phyloP scores from a whole-genome alignment of 2,113 vertebrate genomes.

The Xiphophorus maculatus region DNA sequence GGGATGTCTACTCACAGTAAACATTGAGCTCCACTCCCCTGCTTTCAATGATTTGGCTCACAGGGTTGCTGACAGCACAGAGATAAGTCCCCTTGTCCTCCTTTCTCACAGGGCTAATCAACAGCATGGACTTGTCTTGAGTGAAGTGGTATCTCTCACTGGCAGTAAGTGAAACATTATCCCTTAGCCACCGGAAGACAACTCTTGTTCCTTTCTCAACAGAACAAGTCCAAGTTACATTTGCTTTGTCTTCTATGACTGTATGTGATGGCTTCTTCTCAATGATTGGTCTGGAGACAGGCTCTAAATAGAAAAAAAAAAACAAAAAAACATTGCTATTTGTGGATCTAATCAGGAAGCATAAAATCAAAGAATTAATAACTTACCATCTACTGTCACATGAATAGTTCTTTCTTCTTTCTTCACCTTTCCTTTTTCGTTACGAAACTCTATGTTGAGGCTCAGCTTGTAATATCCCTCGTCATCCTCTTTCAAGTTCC shows the following conservation, averaged over 20 bases:
- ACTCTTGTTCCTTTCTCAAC: constrained; percentile 77
- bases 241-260: constrained; percentile 78
- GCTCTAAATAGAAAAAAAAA: constrained; percentile 53
- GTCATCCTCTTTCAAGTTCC: constrained; percentile 49
- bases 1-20: constrained; percentile 76
- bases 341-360: neutral
- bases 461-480: constrained; percentile 77
- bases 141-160: constrained; percentile 69
- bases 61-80: constrained; percentile 74
- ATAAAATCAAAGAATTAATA: neutral
- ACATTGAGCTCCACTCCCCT: constrained; percentile 66
- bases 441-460: constrained; percentile 70
- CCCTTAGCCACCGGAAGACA: constrained; percentile 74
- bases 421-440: constrained; percentile 35
- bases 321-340: neutral
- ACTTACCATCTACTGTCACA: constrained; percentile 79
- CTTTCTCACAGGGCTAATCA: constrained; percentile 78
- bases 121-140: constrained; percentile 58
- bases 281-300: constrained; percentile 74
- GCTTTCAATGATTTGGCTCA: constrained; percentile 65
- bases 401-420: constrained; percentile 64
- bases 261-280: constrained; percentile 62
- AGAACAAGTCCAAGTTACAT: constrained; percentile 78
- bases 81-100: constrained; percentile 78
- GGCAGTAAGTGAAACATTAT: constrained; percentile 41